These are phyloP conservation scores for Phallusia fumigata DNA, from an alignment of 23 tunicate genomes.

Conservation along the genomic window DNA sequence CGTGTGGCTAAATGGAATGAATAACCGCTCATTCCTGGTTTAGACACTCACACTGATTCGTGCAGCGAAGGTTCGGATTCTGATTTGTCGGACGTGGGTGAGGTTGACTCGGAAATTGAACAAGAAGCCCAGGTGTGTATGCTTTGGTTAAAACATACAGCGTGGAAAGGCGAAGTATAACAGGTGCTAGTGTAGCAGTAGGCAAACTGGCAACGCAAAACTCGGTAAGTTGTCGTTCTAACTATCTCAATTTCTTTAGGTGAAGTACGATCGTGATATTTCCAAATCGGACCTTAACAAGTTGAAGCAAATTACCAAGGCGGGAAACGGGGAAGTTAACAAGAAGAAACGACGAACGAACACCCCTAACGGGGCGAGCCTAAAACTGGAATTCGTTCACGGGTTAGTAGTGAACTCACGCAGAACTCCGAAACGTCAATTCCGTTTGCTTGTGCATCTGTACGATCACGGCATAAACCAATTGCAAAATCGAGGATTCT, in stretches of 20 bases:
- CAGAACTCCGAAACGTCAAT: no score
- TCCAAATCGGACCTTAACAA: slow-evolving; percentile 73
- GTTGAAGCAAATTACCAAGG: slow-evolving; percentile 43
- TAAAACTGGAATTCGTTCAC: slow-evolving; percentile 65
- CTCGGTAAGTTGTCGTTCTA: no score
- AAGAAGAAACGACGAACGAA: slow-evolving; percentile 38
- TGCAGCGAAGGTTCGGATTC: slow-evolving; percentile 86
- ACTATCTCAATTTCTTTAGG: no score
- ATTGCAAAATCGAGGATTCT: no score
- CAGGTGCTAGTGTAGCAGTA: no score
- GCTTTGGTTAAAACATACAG: no score
- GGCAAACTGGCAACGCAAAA: no score
- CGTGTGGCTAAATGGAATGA: background rate
- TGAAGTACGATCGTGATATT: slow-evolving; percentile 69
- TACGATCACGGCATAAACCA: no score
- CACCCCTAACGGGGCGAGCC: slow-evolving; percentile 48
- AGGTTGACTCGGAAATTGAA: slow-evolving; percentile 93
- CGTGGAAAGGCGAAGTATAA: no score
- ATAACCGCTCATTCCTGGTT: background rate
- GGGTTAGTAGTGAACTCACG: no score
- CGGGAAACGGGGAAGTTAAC: slow-evolving; percentile 11
- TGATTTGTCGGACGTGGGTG: slow-evolving; percentile 84
- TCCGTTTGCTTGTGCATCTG: no score
- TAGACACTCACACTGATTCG: slow-evolving; percentile 59
- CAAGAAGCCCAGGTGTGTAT: slow-evolving; percentile 75